Evolutionary conservation across 1,140 invertebrate species (phyloP), one percentile per base, ranked within the genome.

Genomic region (Aradophagus sp.): DNA sequence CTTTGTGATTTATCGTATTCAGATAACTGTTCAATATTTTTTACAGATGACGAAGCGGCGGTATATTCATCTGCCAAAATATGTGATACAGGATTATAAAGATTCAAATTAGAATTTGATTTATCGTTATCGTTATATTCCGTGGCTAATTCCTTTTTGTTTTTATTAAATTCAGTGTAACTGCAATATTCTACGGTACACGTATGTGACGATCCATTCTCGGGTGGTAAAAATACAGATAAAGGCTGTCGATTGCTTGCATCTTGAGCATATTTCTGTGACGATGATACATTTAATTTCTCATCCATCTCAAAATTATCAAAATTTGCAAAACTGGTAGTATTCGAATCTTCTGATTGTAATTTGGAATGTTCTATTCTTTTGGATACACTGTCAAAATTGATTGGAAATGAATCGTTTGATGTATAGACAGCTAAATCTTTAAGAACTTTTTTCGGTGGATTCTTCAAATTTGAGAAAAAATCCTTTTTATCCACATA

Each of bases 401-500:
- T 80, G 0, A 83, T 81, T 14, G 81, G 80, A 23, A 85, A 84
- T 0, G 80, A 83, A 5, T 86, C 80, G 26, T 76, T 44, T 5
- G 19, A 63, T 4, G 79, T 80, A 52, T 80, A 84, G 2, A 77
- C 76, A 5, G 91, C 91, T 74, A 96, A 86, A 82, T 95, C 94
- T 87, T 95, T 96, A 34, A 95, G 87, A 12, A 93, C 90, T 86
- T 95, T 95, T 87, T 95, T 95, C 44, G 94, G 93, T 62, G 94
- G 94, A 86, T 96, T 96, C 87, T 96, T 96, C 62, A 96, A 87
- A 77, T 96, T 93, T 87, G 95, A 93, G 88, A 97, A 97, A 86
- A 97, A 97, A 82, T 95, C 93, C 88, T 96, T 96, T 86, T 95
- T 95, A 88, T 97, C 95, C 74, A 97, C 90, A 86, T 95, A 97